phyloP scores from a whole-genome alignment of 2,888 invertebrate genomes.

The Ophioninae sp. region DNA sequence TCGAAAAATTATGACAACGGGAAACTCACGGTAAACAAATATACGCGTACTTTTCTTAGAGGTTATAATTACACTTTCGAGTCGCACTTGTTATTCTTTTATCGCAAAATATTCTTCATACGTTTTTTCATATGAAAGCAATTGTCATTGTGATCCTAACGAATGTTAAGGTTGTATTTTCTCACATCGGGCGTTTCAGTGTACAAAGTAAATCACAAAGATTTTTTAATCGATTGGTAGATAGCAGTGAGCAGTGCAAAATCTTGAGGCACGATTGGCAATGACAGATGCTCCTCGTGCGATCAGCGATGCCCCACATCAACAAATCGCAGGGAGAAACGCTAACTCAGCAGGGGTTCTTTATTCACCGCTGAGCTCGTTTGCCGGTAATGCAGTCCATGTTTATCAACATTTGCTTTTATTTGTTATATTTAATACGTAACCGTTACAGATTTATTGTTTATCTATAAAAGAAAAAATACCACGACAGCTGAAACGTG shows the following conservation, averaged over 20 bases:
- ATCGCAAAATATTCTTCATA: not conserved
- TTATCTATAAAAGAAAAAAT: not conserved
- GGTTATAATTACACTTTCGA: not conserved
- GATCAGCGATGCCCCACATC: conserved; percentile 57
- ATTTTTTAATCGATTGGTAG: not conserved
- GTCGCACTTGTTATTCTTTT: not conserved
- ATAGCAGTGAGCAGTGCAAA: not conserved
- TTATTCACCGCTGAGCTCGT: conserved; percentile 75
- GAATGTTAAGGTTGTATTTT: not conserved
- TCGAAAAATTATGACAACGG: conserved; percentile 33
- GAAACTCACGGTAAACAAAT: conserved; percentile 37
- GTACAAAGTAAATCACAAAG: not conserved
- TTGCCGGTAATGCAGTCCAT: conserved; percentile 66
- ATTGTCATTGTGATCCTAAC: not conserved
- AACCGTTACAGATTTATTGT: not conserved
- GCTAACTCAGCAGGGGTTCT: conserved; percentile 68
- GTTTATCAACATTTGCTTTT: not conserved
- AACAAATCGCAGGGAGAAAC: conserved; percentile 64
- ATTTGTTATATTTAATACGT: not conserved
- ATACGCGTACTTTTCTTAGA: not conserved
- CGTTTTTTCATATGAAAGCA: not conserved
- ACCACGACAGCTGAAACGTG: no score
- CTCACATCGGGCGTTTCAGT: not conserved
- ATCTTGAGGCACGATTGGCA: conserved; percentile 42
- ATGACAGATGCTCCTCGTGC: conserved; percentile 62